Evolutionary conservation across 2,888 invertebrate genomes (phyloP).

Genomic region (Melangyna quadrimaculata): DNA sequence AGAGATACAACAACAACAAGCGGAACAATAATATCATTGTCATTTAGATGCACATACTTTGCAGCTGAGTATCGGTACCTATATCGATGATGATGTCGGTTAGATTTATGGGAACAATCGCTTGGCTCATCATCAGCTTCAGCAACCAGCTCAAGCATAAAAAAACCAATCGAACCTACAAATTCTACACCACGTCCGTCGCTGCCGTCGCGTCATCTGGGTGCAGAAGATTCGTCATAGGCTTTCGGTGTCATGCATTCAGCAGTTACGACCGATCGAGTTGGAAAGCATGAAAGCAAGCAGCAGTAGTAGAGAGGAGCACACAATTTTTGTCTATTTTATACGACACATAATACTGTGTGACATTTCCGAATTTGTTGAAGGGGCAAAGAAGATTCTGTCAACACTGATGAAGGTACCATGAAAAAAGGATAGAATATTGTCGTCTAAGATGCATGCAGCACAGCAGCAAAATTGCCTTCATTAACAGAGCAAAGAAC

Average conservation of each 20-base stretch:
- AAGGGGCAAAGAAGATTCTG: not conserved
- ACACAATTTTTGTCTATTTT: not conserved
- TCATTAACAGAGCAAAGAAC: not conserved
- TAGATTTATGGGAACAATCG: constrained; percentile 56
- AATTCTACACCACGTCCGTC: constrained; percentile 49
- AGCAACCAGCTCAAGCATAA: no score
- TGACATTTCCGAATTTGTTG: not conserved
- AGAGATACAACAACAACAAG: constrained; percentile 5
- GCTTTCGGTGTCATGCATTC: not conserved
- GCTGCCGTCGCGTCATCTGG: no score
- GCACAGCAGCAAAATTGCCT: not conserved
- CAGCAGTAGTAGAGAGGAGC: not conserved
- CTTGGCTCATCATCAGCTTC: no score
- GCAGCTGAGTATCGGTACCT: not conserved
- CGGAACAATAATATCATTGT: constrained; percentile 25
- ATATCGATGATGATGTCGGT: constrained; percentile 45
- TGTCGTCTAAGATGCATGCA: not conserved
- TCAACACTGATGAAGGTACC: not conserved
- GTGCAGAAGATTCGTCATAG: not conserved
- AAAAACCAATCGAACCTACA: constrained; percentile 55
- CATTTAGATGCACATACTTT: not conserved
- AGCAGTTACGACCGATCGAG: constrained; percentile 46
- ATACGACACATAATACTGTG: not conserved
- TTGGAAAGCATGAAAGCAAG: constrained; percentile 19
- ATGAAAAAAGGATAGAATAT: not conserved